Percentiles rank a stretch among this genome's conserved stretches.
Evolutionary conservation across 2,113 vertebrate genomes (phyloP).

Genomic region (Ailuropoda melanoleuca): DNA sequence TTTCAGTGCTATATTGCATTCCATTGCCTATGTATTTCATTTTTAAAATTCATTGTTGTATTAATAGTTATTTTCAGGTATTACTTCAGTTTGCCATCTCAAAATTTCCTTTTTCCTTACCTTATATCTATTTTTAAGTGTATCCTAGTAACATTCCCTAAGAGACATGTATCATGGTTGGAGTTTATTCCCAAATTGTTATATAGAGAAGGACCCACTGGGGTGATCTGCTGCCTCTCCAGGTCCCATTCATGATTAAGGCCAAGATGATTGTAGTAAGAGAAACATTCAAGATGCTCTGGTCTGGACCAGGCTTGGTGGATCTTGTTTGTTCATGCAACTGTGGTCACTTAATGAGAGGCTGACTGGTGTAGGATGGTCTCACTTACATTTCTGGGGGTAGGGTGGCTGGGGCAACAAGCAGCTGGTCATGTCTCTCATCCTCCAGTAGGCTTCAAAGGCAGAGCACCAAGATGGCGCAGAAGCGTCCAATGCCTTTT

Average conservation of each 20-base stretch:
- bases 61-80: background rate
- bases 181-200: background rate
- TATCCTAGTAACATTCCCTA: background rate
- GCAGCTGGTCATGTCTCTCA: background rate
- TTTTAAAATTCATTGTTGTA: background rate
- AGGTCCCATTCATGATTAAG: background rate
- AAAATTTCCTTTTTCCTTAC: background rate
- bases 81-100: background rate
- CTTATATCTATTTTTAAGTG: background rate
- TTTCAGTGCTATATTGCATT: background rate
- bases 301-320: background rate
- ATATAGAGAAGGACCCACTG: background rate
- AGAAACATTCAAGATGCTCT: background rate
- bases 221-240: background rate
- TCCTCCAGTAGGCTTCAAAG: background rate
- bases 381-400: background rate
- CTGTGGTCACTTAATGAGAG: background rate
- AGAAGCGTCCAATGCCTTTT: background rate
- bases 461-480: background rate
- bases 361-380: background rate
- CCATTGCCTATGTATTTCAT: background rate
- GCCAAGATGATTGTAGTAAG: background rate
- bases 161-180: accelerated
- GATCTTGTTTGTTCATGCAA: background rate
- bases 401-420: background rate